These are phyloP conservation scores for Campoletis raptor DNA, from an alignment of 2,888 invertebrate species.

Conservation along the genomic window DNA sequence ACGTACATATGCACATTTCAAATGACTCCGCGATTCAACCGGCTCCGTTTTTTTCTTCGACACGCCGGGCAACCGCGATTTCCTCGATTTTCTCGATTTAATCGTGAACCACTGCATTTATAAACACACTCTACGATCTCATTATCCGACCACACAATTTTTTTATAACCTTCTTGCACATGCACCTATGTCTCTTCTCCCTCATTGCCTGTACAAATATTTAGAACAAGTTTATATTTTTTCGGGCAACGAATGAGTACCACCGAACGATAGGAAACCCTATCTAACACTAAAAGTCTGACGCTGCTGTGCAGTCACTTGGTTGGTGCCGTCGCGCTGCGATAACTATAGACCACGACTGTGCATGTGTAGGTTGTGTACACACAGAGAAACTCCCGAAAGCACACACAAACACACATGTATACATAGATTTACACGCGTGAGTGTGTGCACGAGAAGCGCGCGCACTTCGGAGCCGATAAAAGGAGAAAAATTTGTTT, in stretches of 20 bases:
- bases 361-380: constrained; percentile 35
- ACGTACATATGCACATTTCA: constrained; percentile 18
- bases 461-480: constrained; percentile 39
- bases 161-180: not conserved
- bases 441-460: not conserved
- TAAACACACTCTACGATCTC: constrained; percentile 1
- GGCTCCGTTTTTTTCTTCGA: constrained; percentile 34
- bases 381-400: constrained; percentile 28
- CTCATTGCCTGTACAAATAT: not conserved
- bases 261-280: constrained; percentile 43
- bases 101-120: constrained; percentile 21
- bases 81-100: not conserved
- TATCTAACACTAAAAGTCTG: constrained; percentile 51
- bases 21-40: constrained; percentile 32
- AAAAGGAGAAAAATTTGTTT: constrained; percentile 55
- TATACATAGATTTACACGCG: not conserved
- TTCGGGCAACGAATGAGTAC: not conserved
- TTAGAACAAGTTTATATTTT: constrained; percentile 8
- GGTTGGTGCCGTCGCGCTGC: constrained; percentile 30
- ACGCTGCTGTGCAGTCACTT: constrained; percentile 34
- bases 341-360: constrained; percentile 60
- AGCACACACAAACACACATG: not conserved
- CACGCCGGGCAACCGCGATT: constrained; percentile 43
- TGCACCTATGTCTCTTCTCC: not conserved
- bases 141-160: not conserved